Conservation (phyloP, 2,113 vertebrate species). For the Alouatta palliata region DNA sequence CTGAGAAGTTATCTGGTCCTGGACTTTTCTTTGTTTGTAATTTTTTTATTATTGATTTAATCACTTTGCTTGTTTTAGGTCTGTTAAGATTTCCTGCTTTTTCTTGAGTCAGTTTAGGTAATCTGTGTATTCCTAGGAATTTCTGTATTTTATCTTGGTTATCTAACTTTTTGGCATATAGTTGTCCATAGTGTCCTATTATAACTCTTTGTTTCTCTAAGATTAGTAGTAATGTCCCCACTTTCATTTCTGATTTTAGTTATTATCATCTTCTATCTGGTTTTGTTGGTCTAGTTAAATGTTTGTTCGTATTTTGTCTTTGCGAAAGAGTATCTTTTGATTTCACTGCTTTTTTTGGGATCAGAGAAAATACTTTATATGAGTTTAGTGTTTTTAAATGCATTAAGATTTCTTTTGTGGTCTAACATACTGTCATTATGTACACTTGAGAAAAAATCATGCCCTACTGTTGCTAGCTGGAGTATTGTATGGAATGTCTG, state of each 20-base stretch:
- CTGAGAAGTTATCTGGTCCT: not conserved
- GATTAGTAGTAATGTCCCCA: not conserved
- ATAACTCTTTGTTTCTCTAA: not conserved
- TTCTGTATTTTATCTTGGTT: not conserved
- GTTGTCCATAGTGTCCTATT: not conserved
- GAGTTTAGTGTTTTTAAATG: not conserved
- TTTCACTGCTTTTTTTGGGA: not conserved
- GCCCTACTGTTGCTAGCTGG: not conserved
- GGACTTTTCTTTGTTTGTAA: not conserved
- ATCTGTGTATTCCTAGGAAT: not conserved
- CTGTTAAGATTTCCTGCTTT: not conserved
- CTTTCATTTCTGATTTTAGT: not conserved
- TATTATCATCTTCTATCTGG: not conserved
- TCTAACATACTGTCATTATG: not conserved
- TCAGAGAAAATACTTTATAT: not conserved
- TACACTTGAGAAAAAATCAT: not conserved
- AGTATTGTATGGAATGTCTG: not conserved
- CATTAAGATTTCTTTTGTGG: not conserved
- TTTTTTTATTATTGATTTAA: not conserved
- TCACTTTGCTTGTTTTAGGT: not conserved
- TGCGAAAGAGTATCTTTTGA: not conserved
- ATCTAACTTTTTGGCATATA: not conserved
- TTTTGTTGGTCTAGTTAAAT: not conserved
- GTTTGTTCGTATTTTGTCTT: not conserved
- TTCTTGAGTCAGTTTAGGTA: not conserved